These are phyloP conservation scores for Rhodinocichla rosea DNA, from an alignment of 2,113 vertebrate species.

Conservation along the genomic window DNA sequence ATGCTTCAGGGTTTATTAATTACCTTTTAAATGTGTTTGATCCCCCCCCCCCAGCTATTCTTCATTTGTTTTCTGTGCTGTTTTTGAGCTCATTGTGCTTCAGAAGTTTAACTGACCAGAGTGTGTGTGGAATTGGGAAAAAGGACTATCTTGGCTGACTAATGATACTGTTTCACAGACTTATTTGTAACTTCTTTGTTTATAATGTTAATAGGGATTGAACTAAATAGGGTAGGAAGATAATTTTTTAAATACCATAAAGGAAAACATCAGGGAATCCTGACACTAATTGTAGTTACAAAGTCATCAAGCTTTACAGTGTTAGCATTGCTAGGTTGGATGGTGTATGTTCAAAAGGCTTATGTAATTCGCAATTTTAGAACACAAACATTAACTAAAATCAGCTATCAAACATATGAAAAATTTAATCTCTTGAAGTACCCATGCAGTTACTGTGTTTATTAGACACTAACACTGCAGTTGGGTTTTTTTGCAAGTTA, in stretches of 20 bases:
- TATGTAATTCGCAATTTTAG: not conserved
- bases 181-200: not conserved
- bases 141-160: not conserved
- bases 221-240: not conserved
- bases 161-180: not conserved
- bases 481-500: not conserved
- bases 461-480: not conserved
- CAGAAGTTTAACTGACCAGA: not conserved
- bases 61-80: not conserved
- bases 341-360: not conserved
- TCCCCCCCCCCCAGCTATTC: too few species aligned
- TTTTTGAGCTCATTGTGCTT: not conserved
- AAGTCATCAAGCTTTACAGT: not conserved
- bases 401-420: not conserved
- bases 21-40: not conserved
- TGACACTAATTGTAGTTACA: not conserved
- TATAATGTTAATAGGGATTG: not conserved
- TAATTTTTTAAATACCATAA: not conserved
- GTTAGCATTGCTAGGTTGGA: not conserved
- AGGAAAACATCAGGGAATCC: not conserved
- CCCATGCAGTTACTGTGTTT: not conserved
- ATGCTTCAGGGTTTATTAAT: not conserved
- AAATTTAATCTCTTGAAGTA: not conserved
- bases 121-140: not conserved
- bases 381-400: not conserved